Conservation (phyloP, 2,888 invertebrate species). For the Arctia plantaginis region DNA sequence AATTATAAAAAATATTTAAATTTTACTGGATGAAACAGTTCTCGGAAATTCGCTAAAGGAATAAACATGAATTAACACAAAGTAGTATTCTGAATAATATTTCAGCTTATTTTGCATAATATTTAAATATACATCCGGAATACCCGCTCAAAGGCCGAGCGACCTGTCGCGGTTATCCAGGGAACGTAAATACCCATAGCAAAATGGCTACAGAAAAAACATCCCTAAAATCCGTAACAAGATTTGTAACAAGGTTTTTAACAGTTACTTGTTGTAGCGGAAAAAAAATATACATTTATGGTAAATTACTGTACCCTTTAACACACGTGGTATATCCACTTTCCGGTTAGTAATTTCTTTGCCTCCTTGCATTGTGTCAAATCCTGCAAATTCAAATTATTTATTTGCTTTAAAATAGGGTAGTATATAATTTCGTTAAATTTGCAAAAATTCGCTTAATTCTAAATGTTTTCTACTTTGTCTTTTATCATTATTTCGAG, state of each 20-base stretch:
- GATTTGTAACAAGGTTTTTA: not conserved
- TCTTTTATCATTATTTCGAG: no score
- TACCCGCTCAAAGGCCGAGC: not conserved
- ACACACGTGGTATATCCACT: not conserved
- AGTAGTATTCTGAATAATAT: conserved; percentile 13
- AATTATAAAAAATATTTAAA: not conserved
- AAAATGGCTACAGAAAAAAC: not conserved
- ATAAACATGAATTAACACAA: conserved; percentile 2
- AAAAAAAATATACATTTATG: not conserved
- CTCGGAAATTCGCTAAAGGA: not conserved
- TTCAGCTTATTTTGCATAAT: conserved; percentile 8
- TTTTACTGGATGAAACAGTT: not conserved
- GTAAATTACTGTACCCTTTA: not conserved
- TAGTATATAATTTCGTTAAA: no score
- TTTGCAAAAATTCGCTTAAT: no score
- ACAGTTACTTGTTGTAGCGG: not conserved
- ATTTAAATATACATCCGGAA: not conserved
- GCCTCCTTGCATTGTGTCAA: no score
- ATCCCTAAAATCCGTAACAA: not conserved
- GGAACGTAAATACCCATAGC: not conserved
- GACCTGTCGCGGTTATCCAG: not conserved
- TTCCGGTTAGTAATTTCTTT: not conserved
- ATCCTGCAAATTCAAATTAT: no score
- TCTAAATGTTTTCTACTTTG: no score
- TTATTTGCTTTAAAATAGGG: no score